Evolutionary conservation across 2,113 vertebrate genomes (phyloP), one percentile per base, ranked within the genome.

Genomic region (Saguinus imperator): DNA sequence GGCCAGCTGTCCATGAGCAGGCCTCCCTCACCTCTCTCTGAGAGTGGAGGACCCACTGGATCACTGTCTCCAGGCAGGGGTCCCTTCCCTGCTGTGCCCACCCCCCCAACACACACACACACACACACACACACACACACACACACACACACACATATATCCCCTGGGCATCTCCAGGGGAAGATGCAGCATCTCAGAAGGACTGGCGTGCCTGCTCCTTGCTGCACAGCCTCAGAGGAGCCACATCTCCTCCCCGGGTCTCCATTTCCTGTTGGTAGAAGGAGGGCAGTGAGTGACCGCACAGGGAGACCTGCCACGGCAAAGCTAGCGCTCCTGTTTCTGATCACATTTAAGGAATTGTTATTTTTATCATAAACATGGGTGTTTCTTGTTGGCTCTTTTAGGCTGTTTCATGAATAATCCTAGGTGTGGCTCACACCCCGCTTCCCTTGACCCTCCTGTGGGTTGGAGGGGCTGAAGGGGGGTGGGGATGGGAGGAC

Each of bases 331-430:
- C 64, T 91, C 29, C 10, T 1, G 66, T 48, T 75, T 73, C 64
- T 61, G 64, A 48, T 87, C 82, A 94, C 94, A 66, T 95, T 21
- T 83, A 52, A 93, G 96, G 81, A 95, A 93, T 94, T 93, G 96
- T 91, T 97, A 89, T 92, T 96, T 96, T 96, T 93, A 76, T 94
- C 68, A 48, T 68, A 61, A 27, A 35, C 2, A 43, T 96, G 93
- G 88, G 95, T 0, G 40, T 88, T 80, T 90, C 76, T 73, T 91
- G 73, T 93, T 84, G 80, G 70, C 77, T 94, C 87, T 77, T 48
- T 52, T 2, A 57, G 66, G 57, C 48, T 77, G 52, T 91, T 48
- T 79, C 87, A 66, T 83, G 75, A 97, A 91, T 94, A 89, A 91
- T 81, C 82, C 79, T 16, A 92, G 77, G 86, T 23, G 3, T 66